phyloP scores from a whole-genome alignment of 2,797 vertebrate species.

The Malurus splendens region DNA sequence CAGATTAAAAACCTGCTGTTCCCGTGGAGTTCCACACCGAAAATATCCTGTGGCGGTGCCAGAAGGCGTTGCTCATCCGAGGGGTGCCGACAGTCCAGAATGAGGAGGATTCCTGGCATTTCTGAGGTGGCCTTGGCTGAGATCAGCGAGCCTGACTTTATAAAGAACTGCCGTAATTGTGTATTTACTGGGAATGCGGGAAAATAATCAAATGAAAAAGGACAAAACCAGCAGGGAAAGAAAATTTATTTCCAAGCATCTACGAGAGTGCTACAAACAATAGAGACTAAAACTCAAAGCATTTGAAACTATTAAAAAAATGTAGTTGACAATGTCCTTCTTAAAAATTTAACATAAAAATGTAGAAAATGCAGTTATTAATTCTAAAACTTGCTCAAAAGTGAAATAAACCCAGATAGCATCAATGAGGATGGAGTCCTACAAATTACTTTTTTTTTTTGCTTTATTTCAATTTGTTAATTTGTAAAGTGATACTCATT shows the following conservation, averaged over 20 bases:
- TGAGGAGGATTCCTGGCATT: neutral
- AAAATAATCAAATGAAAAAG: constrained; percentile 60
- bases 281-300: constrained; percentile 65
- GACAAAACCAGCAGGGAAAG: constrained; percentile 69
- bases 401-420: constrained; percentile 36
- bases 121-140: neutral
- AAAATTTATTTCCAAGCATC: constrained; percentile 74
- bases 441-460: neutral
- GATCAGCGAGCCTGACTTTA: neutral
- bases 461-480: constrained; percentile 42
- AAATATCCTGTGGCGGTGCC: neutral
- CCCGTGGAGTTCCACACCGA: neutral
- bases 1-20: neutral
- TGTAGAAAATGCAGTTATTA: constrained; percentile 59
- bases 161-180: neutral
- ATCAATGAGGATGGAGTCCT: constrained; percentile 29
- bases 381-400: constrained; percentile 47
- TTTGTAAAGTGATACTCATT: constrained; percentile 46
- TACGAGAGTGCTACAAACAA: constrained; percentile 69
- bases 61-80: fast-evolving
- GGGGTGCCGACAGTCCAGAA: neutral
- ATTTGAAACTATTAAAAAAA: constrained; percentile 68
- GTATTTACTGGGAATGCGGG: neutral
- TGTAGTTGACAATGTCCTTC: constrained; percentile 52
- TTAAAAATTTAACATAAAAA: constrained; percentile 61